Base-by-base conservation (phyloP, 2,797 vertebrate species). In the Coendou prehensilis region DNA sequence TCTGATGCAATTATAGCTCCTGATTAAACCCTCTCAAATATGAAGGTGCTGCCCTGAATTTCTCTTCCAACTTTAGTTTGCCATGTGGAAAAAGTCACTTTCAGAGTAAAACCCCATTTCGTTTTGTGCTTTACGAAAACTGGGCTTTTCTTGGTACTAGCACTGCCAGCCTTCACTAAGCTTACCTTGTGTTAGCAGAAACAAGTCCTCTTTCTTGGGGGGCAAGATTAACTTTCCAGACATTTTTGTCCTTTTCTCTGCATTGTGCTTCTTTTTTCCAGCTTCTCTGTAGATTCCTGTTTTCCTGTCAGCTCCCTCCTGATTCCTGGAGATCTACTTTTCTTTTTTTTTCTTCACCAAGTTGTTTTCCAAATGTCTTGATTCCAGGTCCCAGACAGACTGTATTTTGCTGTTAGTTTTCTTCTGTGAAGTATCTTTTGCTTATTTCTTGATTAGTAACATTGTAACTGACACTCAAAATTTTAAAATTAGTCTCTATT, bases 401-500 rank as follows among this genome's bases (percentile, higher is more conserved):
- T 71, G 67, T 71, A 71, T 71, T 71, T 71, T 71, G 69, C 37
- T 10, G 18, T 71, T 75, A 67, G 6, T 89, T 96, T 93, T 87
- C 59, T 64, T 80, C 20, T 54, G 6, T 92, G 30, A 83, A 85
- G 82, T 90, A 33, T 67, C 71, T 26, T 63, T 96, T 87, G 33
- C 15, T 90, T 56, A 64, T 83, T 14, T 89, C 59, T 92, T 81
- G 50, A 71, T 89, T 82, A n/a, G 14, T 56, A n/a, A 92, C 69
- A 67, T 45, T 82, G 69, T 86, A 56, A 69, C n/a, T 84, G 73
- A 56, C 2, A 86, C 9, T 61, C 47, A 87, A 33, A 71, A 64
- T 73, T 95, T 86, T 78, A 67, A 87, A 87, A 87, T 73, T 56
- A 50, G 69, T 26, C 28, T 92, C 6, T 89, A 54, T 76, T 81